These are phyloP conservation scores for Sipha flava DNA, from an alignment of 1,140 invertebrate species.

Conservation along the genomic window DNA sequence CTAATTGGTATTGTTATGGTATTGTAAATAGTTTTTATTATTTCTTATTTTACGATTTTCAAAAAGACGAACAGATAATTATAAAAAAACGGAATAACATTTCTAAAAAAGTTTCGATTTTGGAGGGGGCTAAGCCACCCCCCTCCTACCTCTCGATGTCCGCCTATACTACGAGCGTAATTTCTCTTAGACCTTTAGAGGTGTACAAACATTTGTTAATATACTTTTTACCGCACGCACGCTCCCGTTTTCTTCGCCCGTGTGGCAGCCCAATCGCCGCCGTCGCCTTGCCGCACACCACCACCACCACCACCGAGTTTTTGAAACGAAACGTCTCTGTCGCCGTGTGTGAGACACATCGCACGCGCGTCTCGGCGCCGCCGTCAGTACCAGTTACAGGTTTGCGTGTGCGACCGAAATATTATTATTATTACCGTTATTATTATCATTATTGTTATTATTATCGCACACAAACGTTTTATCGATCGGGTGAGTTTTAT, in stretches of 20 bases:
- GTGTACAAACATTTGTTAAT: too few species aligned
- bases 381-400: conserved; percentile 25
- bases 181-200: too few species aligned
- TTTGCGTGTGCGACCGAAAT: not conserved
- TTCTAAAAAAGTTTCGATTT: too few species aligned
- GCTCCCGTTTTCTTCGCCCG: not conserved
- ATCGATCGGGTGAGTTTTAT: not conserved
- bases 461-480: not conserved
- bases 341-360: not conserved
- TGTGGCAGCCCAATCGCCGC: not conserved
- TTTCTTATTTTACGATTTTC: too few species aligned
- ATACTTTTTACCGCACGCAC: not conserved
- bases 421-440: not conserved
- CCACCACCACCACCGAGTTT: not conserved
- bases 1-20: too few species aligned
- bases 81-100: too few species aligned
- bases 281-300: not conserved
- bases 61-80: too few species aligned
- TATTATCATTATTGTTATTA: not conserved
- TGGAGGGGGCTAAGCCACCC: too few species aligned
- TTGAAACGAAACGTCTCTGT: not conserved
- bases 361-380: not conserved
- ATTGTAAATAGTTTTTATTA: too few species aligned
- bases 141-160: too few species aligned
- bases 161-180: too few species aligned